Conservation (phyloP, 2,888 invertebrate genomes). For the Tiliacea citrago region DNA sequence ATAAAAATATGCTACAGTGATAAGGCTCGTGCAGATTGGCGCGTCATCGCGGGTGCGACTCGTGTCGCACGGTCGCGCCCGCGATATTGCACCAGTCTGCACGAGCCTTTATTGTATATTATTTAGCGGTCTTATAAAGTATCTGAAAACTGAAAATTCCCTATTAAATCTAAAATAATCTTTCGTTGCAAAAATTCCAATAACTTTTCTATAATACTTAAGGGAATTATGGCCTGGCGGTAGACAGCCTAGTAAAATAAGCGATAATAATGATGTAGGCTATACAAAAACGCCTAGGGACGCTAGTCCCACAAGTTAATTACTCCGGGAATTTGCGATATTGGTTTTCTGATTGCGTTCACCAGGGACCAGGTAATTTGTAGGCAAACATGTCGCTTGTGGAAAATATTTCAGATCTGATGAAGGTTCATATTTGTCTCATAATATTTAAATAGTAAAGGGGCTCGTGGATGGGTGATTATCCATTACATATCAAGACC, state of each 20-base stretch:
- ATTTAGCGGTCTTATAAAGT: background rate
- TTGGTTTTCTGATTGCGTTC: constrained; percentile 69
- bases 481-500: background rate
- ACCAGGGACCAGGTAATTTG: constrained; percentile 54
- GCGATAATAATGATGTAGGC: constrained; percentile 24
- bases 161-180: background rate
- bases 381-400: constrained; percentile 44
- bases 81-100: too few relatives aligned
- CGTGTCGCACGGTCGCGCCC: too few relatives aligned
- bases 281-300: constrained; percentile 54
- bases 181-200: background rate
- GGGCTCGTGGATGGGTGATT: too few relatives aligned
- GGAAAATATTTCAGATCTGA: constrained; percentile 28
- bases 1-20: background rate
- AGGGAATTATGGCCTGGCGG: background rate
- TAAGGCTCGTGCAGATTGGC: too few relatives aligned
- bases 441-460: too few relatives aligned
- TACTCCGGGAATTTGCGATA: constrained; percentile 64
- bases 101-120: background rate
- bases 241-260: constrained; percentile 55
- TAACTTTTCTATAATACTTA: background rate
- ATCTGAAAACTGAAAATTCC: background rate
- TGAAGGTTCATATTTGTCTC: constrained; percentile 29
- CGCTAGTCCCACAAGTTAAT: constrained; percentile 62
- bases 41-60: too few relatives aligned